phyloP scores from a whole-genome alignment of 2,113 vertebrate species.

The Rhabdornis inornatus region DNA sequence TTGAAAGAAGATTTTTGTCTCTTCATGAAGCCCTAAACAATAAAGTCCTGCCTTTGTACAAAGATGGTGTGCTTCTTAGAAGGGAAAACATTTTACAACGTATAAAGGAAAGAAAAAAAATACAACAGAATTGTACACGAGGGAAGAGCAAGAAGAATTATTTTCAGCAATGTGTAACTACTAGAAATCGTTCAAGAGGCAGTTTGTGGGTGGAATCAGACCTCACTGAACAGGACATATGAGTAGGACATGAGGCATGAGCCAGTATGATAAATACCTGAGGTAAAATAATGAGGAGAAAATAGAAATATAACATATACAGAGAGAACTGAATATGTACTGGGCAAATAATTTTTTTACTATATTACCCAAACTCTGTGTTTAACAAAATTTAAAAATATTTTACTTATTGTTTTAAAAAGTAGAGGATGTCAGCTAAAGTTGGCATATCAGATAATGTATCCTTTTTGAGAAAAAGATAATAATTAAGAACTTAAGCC shows the following conservation, averaged over 20 bases:
- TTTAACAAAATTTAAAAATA: too few relatives aligned
- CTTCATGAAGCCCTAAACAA: background rate
- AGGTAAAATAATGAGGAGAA: background rate
- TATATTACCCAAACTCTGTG: background rate
- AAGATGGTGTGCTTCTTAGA: background rate
- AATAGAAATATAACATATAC: background rate
- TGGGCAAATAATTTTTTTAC: background rate
- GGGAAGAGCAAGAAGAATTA: background rate
- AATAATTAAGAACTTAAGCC: background rate
- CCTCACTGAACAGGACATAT: background rate
- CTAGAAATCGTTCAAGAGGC: background rate
- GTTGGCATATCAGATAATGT: background rate
- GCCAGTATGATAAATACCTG: background rate
- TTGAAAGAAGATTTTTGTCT: background rate
- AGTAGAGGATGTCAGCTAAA: background rate
- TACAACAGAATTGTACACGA: accelerated
- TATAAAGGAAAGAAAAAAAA: background rate
- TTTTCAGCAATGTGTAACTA: background rate
- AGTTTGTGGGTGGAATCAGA: background rate
- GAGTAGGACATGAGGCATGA: background rate
- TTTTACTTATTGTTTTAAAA: background rate
- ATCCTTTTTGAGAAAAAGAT: background rate
- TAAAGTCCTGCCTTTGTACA: background rate
- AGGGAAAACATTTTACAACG: background rate
- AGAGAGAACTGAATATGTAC: background rate